Evolutionary conservation across 2,797 vertebrate genomes (phyloP), one percentile per base, ranked within the genome.

Genomic region (Pelodytes ibericus): DNA sequence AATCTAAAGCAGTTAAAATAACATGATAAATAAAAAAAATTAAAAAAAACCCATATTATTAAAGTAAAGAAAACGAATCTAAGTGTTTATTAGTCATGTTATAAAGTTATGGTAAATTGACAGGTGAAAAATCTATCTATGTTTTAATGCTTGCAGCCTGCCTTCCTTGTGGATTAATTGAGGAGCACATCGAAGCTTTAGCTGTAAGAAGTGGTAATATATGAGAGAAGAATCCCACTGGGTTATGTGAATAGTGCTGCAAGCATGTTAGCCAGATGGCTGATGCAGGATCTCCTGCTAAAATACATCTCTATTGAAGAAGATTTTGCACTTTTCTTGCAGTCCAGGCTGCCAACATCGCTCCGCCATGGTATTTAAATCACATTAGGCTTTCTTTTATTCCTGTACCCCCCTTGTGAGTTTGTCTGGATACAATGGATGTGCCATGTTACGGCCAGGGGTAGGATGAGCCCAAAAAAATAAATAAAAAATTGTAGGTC

Each of bases 281-380:
- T 73, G 83, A 87, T 89, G 89, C 72, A 85, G 85, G 86, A 89
- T 89, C 89, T 89, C 86, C 88, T 71, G 81, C 88, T 88, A 89
- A 88, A 88, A 89, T 89, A 86, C 88, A 88, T 93, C 94, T 94
- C 92, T 92, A 90, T 83, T 26, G 83, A 84, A 77, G 78, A 82
- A 74, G 69, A 82, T 22, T 81, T 78, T 15, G 0, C 78, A 0
- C 29, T 68, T 79, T 4, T 10, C 84, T 30, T 73, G 41, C 66
- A 72, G 85, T 81, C 82, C 80, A 82, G 83, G 77, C 87, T 87
- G 83, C 27, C 79, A 29, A 73, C 81, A 84, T 89, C 89, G 82
- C 89, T 91, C 91, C 89, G 94, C 95, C 95, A 97, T 85, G 92
- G 94, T 95, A 94, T 92, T 95, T 94, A 93, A 96, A 97, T 97